These are phyloP conservation scores for Perodicticus potto DNA, from an alignment of 2,797 vertebrate genomes.

Conservation along the genomic window DNA sequence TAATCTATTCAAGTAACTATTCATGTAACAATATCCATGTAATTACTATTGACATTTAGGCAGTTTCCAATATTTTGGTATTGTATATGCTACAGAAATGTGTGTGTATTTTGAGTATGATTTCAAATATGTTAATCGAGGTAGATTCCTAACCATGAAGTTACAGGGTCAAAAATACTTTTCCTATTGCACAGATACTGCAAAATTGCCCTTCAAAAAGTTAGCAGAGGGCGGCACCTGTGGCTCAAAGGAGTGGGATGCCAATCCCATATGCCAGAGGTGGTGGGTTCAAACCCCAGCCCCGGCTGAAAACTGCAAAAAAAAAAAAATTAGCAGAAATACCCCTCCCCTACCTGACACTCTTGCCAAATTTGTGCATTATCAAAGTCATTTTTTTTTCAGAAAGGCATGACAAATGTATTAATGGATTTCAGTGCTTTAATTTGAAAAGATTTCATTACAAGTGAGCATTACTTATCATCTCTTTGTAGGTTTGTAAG, in stretches of 20 bases:
- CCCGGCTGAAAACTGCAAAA: too few species aligned
- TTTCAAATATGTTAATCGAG: neutral
- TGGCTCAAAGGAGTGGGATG: too few species aligned
- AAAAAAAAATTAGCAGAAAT: neutral
- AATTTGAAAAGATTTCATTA: slow-evolving; percentile 5
- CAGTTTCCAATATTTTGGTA: slow-evolving; percentile 1
- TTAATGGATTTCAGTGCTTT: neutral
- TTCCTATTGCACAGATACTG: neutral
- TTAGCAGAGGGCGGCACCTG: neutral
- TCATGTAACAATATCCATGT: neutral
- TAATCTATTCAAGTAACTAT: neutral
- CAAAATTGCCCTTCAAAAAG: neutral
- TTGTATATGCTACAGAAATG: neutral
- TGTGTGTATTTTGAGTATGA: neutral
- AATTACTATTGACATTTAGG: neutral
- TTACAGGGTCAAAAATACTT: neutral
- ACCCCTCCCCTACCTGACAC: neutral
- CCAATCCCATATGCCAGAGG: too few species aligned
- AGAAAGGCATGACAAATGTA: neutral
- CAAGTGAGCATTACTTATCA: neutral
- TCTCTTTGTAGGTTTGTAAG: neutral
- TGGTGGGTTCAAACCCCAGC: too few species aligned
- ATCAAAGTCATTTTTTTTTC: neutral
- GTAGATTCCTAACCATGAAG: neutral
- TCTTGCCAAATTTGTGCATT: neutral